Percentiles rank a stretch among this genome's conserved stretches.
Evolutionary conservation across 2,888 invertebrate genomes (phyloP).

Genomic region (Luperina nickerlii): DNA sequence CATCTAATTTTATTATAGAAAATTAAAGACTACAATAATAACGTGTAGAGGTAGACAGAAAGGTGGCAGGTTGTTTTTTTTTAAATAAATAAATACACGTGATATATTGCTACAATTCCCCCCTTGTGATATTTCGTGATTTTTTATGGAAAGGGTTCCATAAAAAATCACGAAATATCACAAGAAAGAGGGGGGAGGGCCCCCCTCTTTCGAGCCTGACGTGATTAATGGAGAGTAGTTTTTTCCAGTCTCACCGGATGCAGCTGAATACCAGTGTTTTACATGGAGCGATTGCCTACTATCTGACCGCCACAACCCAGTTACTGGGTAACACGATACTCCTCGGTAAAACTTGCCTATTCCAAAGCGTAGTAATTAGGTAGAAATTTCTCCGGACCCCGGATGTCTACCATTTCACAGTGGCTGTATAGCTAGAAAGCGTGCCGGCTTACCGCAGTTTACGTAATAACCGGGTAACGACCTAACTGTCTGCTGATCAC

Average conservation of each 20-base stretch:
- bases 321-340: background rate
- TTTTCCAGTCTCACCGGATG: background rate
- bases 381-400: constrained; percentile 13
- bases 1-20: too few relatives aligned
- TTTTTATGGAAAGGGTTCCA: too few relatives aligned
- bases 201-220: too few relatives aligned
- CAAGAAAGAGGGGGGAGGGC: too few relatives aligned
- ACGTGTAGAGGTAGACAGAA: too few relatives aligned
- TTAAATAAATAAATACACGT: too few relatives aligned
- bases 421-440: constrained; percentile 24
- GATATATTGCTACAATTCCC: too few relatives aligned
- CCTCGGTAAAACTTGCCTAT: background rate
- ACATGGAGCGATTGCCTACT: background rate
- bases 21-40: too few relatives aligned
- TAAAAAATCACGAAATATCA: too few relatives aligned
- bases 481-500: constrained; percentile 7
- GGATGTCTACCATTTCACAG: background rate
- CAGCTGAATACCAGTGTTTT: background rate
- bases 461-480: constrained; percentile 15
- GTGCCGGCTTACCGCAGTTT: constrained; percentile 38
- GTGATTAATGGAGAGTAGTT: too few relatives aligned
- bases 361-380: background rate
- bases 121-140: too few relatives aligned
- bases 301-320: background rate
- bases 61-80: too few relatives aligned